Base-by-base conservation (phyloP, 1,140 invertebrate species). In the Mycetomoellerius zeteki region DNA sequence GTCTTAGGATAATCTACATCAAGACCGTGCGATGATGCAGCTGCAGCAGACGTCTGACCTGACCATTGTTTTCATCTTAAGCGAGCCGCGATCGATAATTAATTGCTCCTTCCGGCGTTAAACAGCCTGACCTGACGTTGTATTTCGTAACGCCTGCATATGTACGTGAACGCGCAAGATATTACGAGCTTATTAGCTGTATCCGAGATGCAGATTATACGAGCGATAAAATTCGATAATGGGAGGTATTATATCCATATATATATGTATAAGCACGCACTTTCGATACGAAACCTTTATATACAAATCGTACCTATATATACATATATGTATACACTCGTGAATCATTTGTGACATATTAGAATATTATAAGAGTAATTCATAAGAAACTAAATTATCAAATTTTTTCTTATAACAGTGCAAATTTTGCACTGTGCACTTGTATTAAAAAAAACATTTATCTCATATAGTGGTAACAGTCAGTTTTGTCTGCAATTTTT, bases 1-100 rank as follows among this genome's bases (percentile, higher is more conserved):
- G 86, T 91, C 90, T 92, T 91, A 91, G 90, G 82, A 89, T 89
- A 90, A 91, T 91, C 90, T 91, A 87, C 89, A 80, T 88, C 81
- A 88, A 86, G 58, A 84, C 60, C 64, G 81, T 54, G 56, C 62
- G 47, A 56, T 81, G 47, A 47, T 27, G 65, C 89, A 86, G 50
- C 90, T 90, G 90, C 89, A 80, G 82, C 87, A 76, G 90, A 91
- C 90, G 54, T 88, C 56, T 62, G 58, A 72, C 50, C 64, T 24
- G 7, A 21, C 54, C 84, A 86, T 91, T 88, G 90, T 90, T 91
- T 91, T 91, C 82, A 47, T 58, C 64, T 78, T 56, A 62, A 43
- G 16, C 58, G 37, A 64, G 56, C 69, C 52, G 81, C 60, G 64
- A 89, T 87, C 71, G 71, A 88, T 86, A 65, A 89, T 84, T 91